Conservation (phyloP, 2,888 invertebrate genomes). For the Ypsolopha scabrella region DNA sequence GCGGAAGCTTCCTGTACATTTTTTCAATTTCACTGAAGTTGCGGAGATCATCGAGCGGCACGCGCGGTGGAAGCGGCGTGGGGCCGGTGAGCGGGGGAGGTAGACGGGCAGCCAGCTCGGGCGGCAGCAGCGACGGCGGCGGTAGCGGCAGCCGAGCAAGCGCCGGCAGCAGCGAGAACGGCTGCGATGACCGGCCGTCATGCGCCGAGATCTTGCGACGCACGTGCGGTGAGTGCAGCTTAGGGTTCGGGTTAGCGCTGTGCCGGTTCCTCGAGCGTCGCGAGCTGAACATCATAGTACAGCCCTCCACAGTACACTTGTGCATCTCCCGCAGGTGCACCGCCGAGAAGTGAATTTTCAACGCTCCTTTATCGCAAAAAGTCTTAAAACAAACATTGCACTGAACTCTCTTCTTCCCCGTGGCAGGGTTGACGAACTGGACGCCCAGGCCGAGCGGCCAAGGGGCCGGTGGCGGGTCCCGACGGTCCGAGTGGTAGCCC, state of each 20-base stretch:
- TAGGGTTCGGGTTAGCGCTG: conserved; percentile 97
- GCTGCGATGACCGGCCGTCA: conserved; percentile 88
- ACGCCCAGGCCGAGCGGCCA: conserved; percentile 87
- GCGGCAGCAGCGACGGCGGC: conserved; percentile 75
- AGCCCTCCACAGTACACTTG: conserved; percentile 97
- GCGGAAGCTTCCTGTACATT: conserved; percentile 60
- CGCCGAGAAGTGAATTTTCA: conserved; percentile 98
- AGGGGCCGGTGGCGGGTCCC: conserved; percentile 68
- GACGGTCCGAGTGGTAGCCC: conserved; percentile 39
- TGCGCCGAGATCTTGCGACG: conserved; percentile 93
- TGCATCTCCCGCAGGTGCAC: conserved; percentile 99
- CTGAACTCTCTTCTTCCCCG: conserved; percentile 95
- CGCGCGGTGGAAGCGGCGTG: conserved; percentile 65
- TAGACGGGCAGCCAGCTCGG: conserved; percentile 62
- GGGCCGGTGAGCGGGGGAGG: conserved; percentile 40
- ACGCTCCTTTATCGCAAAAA: conserved; percentile 98
- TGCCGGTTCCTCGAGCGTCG: conserved; percentile 94
- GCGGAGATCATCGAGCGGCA: conserved; percentile 57
- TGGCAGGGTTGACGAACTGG: conserved; percentile 89
- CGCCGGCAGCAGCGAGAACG: conserved; percentile 80
- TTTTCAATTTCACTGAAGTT: conserved; percentile 68
- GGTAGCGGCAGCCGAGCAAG: conserved; percentile 79
- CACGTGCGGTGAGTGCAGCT: conserved; percentile 95
- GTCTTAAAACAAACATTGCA: conserved; percentile 98
- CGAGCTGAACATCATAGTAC: conserved; percentile 98